These are phyloP conservation scores for Laothoe populi DNA, from an alignment of 2,888 invertebrate species.

Conservation along the genomic window DNA sequence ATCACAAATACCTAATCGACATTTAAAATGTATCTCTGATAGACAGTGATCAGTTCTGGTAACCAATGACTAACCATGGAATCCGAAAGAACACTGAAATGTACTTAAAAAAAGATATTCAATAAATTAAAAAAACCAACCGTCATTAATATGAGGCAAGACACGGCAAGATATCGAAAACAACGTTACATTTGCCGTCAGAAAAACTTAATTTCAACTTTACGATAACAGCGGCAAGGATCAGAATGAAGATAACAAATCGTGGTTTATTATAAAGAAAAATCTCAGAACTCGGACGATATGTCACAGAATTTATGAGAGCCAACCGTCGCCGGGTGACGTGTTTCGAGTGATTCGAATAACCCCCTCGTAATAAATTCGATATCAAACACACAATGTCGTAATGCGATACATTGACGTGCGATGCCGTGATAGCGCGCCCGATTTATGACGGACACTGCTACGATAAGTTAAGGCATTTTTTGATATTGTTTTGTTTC, in stretches of 20 bases:
- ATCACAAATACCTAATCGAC: slow-evolving; percentile 46
- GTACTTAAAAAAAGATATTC: slow-evolving; percentile 61
- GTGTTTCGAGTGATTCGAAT: slow-evolving; percentile 71
- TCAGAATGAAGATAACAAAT: slow-evolving; percentile 39
- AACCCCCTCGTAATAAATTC: slow-evolving; percentile 72
- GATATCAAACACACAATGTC: slow-evolving; percentile 77
- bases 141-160: slow-evolving; percentile 74
- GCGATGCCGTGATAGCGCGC: slow-evolving; percentile 68
- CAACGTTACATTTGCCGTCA: slow-evolving; percentile 43
- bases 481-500: slow-evolving; percentile 53
- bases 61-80: slow-evolving; percentile 51
- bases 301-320: slow-evolving; percentile 80
- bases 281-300: slow-evolving; percentile 72
- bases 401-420: slow-evolving; percentile 74
- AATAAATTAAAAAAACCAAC: slow-evolving; percentile 71
- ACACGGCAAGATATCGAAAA: slow-evolving; percentile 61
- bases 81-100: slow-evolving; percentile 41
- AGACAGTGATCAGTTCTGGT: slow-evolving; percentile 48
- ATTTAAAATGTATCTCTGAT: slow-evolving; percentile 50
- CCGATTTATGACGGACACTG: slow-evolving; percentile 69
- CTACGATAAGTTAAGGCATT: slow-evolving; percentile 52
- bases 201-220: slow-evolving; percentile 48
- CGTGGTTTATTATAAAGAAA: slow-evolving; percentile 58
- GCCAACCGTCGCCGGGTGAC: slow-evolving; percentile 66
- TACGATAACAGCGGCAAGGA: slow-evolving; percentile 49